These are phyloP conservation scores for Galeopsomyia nigrocyanea DNA, from an alignment of 2,888 invertebrate genomes.

Conservation along the genomic window DNA sequence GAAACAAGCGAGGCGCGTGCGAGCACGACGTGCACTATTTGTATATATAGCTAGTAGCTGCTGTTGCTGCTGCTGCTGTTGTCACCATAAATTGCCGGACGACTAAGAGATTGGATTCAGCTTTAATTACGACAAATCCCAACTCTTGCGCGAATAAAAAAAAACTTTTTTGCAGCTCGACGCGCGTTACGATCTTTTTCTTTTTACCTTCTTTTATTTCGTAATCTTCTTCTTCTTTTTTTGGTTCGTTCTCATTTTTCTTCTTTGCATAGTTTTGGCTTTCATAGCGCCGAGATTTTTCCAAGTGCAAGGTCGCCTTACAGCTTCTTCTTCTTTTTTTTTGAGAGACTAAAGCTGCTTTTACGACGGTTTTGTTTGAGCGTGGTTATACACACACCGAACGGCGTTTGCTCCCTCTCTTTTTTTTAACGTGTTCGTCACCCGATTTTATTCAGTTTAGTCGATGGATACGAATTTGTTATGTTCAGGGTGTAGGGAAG, in stretches of 20 bases:
- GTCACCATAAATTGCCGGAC: constrained; percentile 28
- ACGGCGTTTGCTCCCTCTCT: too few species aligned
- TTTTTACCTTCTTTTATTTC: not conserved
- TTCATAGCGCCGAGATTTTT: not conserved
- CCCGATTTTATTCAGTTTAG: not conserved
- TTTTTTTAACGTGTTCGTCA: not conserved
- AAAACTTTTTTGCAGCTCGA: constrained; percentile 12
- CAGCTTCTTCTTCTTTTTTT: not conserved
- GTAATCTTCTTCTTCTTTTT: not conserved
- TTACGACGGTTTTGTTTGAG: too few species aligned
- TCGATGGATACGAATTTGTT: constrained; percentile 32
- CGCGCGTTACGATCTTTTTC: constrained; percentile 15
- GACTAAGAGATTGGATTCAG: constrained; percentile 42
- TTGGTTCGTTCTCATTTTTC: not conserved
- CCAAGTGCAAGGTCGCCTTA: constrained; percentile 5
- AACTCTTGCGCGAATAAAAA: too few species aligned
- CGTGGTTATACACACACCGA: not conserved
- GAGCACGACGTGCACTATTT: constrained; percentile 43
- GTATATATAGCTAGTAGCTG: too few species aligned
- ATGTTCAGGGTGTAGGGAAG: not conserved
- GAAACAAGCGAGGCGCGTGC: constrained; percentile 36
- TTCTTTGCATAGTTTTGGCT: constrained; percentile 5
- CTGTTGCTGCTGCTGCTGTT: constrained; percentile 28
- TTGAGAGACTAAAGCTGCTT: not conserved
- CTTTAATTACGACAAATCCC: constrained; percentile 36